Conservation (phyloP, 1,140 invertebrate genomes). For the Drosophila ambigua region DNA sequence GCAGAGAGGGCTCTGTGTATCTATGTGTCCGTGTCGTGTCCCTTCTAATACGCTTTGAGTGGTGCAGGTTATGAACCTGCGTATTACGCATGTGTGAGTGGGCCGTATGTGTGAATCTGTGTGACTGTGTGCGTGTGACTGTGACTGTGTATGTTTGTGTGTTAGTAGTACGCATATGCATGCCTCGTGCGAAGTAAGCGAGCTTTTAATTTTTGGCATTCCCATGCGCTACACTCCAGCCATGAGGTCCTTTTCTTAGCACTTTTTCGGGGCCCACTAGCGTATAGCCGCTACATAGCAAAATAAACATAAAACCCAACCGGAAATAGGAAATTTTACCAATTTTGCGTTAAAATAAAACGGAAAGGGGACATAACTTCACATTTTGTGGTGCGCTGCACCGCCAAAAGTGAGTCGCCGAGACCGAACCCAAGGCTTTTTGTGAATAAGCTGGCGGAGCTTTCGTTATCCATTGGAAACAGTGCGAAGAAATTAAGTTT, state of each 20-base stretch:
- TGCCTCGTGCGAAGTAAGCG: slow-evolving; percentile 62
- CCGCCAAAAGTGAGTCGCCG: slow-evolving; percentile 27
- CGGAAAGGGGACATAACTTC: background rate
- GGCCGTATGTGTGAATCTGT: slow-evolving; percentile 26
- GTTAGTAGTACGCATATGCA: slow-evolving; percentile 78
- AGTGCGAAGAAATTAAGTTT: slow-evolving; percentile 75
- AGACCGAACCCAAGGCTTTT: slow-evolving; percentile 32
- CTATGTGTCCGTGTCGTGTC: slow-evolving; percentile 54
- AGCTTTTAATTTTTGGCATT: slow-evolving; percentile 82
- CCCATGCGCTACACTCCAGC: slow-evolving; percentile 59
- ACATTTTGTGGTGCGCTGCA: slow-evolving; percentile 3
- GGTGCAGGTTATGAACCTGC: slow-evolving; percentile 83
- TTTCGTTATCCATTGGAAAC: slow-evolving; percentile 81
- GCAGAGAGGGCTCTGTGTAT: background rate
- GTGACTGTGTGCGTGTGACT: slow-evolving; percentile 13
- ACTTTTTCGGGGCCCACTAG: slow-evolving; percentile 17
- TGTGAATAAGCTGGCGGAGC: slow-evolving; percentile 64
- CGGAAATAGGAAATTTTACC: background rate
- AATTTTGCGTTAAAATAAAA: background rate
- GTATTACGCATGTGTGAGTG: slow-evolving; percentile 72
- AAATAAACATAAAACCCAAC: too few species aligned
- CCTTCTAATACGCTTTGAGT: slow-evolving; percentile 74
- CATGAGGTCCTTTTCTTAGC: slow-evolving; percentile 20
- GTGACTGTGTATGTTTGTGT: slow-evolving; percentile 41
- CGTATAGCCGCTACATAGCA: background rate